Evolutionary conservation across 1,140 invertebrate genomes (phyloP).

Genomic region (Cepaea nemoralis): DNA sequence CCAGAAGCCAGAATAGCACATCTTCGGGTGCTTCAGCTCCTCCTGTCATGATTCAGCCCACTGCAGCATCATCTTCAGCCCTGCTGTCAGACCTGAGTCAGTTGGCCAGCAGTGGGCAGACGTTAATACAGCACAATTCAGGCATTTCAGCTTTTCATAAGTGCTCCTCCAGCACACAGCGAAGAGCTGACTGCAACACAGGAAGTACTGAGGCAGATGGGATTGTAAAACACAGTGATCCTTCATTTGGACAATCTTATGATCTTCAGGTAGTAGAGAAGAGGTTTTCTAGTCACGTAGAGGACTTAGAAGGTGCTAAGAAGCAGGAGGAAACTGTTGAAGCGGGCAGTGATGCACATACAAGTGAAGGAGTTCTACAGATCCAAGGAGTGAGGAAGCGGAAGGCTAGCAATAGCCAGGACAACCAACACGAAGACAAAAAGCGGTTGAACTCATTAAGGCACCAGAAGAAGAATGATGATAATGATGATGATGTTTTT

Average conservation of each 20-base stretch:
- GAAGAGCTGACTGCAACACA: not conserved
- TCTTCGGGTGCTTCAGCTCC: not conserved
- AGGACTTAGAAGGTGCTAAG: not conserved
- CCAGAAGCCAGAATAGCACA: not conserved
- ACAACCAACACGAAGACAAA: conserved; percentile 3
- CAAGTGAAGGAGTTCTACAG: not conserved
- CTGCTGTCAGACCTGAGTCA: conserved; percentile 27
- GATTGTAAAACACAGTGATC: not conserved
- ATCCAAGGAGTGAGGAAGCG: not conserved
- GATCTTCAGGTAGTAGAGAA: not conserved
- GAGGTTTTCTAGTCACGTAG: not conserved
- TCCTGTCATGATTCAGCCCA: not conserved
- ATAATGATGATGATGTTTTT: conserved; percentile 32
- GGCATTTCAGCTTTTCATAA: conserved; percentile 25
- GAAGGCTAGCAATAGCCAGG: not conserved
- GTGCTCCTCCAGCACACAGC: not conserved
- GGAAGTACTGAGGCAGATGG: not conserved
- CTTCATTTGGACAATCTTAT: not conserved
- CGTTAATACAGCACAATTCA: conserved; percentile 16
- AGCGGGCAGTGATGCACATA: not conserved
- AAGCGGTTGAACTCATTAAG: conserved; percentile 5
- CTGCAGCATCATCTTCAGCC: not conserved
- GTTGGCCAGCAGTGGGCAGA: conserved; percentile 8
- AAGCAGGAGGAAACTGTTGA: not conserved
- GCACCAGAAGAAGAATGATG: not conserved